phyloP scores from a whole-genome alignment of 2,113 vertebrate species.

The Cyprinodon tularosa region DNA sequence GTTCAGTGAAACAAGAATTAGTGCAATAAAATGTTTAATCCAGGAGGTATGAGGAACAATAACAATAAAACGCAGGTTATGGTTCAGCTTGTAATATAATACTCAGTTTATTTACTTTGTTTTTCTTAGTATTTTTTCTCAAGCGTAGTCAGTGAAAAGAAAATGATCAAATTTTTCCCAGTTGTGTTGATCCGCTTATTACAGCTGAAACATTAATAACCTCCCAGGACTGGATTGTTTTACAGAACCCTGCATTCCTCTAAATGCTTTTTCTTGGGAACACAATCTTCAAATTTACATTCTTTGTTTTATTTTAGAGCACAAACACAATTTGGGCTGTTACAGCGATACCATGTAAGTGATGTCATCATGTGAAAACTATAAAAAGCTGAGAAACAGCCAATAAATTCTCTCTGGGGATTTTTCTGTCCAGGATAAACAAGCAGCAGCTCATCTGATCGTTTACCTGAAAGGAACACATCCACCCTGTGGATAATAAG shows the following conservation, averaged over 20 bases:
- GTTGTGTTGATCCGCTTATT: conserved; percentile 44
- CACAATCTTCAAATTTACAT: conserved; percentile 54
- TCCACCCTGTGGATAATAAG: background rate
- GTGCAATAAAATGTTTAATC: background rate
- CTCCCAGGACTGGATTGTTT: conserved; percentile 50
- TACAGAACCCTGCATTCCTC: conserved; percentile 8
- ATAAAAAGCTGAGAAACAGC: background rate
- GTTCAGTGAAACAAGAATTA: conserved; percentile 15
- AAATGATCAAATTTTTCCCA: conserved; percentile 24
- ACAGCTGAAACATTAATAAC: conserved; percentile 47
- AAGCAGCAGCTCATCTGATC: background rate
- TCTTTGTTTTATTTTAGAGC: conserved; percentile 35
- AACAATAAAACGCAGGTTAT: background rate
- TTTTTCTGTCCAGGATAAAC: background rate
- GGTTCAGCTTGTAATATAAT: background rate
- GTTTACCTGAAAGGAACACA: background rate
- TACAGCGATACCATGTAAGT: conserved; percentile 18
- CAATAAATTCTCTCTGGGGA: background rate
- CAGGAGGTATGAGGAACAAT: background rate
- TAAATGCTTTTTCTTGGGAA: conserved; percentile 60
- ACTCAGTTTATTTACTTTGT: background rate
- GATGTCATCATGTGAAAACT: conserved; percentile 41
- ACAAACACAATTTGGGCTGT: conserved; percentile 11
- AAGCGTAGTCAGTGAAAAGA: conserved; percentile 13
- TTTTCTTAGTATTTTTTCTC: background rate